Evolutionary conservation across 2,888 invertebrate genomes (phyloP).

Genomic region (Eristalis arbustorum): DNA sequence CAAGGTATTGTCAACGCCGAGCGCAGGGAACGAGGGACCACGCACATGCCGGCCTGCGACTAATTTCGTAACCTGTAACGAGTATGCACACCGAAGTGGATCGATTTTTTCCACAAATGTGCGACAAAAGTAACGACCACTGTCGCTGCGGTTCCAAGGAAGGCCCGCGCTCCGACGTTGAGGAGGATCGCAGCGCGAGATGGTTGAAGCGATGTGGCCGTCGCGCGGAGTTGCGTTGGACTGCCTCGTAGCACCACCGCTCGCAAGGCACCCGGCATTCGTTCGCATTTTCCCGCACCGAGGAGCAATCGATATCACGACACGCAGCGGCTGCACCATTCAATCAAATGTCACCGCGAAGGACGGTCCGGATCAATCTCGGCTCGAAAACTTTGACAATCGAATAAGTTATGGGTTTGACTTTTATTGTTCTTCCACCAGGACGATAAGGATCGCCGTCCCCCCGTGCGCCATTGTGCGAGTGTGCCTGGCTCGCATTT

Average conservation of each 20-base stretch:
- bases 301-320: constrained; percentile 55
- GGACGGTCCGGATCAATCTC: constrained; percentile 71
- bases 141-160: background rate
- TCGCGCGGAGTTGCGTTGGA: too few species aligned
- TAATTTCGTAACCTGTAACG: constrained; percentile 29
- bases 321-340: constrained; percentile 65
- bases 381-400: constrained; percentile 70
- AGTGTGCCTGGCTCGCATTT: constrained; percentile 2
- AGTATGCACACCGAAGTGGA: constrained; percentile 57
- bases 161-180: background rate
- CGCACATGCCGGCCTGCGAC: constrained; percentile 1
- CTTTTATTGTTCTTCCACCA: constrained; percentile 72
- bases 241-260: too few species aligned
- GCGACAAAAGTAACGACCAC: constrained; percentile 3
- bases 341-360: constrained; percentile 67
- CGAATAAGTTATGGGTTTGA: constrained; percentile 73
- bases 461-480: constrained; percentile 17
- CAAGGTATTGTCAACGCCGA: constrained; percentile 70
- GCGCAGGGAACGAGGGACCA: constrained; percentile 27
- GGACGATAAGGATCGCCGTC: constrained; percentile 65
- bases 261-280: background rate
- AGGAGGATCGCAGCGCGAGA: background rate
- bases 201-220: background rate
- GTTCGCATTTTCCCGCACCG: constrained; percentile 30
- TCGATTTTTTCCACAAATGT: constrained; percentile 65